These are phyloP conservation scores for Frankliniella fusca DNA, from an alignment of 2,888 invertebrate species.

Conservation along the genomic window DNA sequence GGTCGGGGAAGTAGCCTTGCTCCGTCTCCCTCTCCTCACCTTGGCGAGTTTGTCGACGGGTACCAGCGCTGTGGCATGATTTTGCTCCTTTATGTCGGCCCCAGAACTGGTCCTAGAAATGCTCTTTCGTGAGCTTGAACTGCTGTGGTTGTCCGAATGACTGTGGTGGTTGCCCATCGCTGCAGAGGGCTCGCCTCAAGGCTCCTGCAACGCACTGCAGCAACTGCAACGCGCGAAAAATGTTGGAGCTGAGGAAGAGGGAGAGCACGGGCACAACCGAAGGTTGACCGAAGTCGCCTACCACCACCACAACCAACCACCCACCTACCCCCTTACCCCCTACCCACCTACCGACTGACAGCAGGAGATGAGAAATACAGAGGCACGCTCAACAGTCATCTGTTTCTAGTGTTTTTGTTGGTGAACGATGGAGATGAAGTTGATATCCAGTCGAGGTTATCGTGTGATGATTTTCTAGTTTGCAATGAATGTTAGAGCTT, in stretches of 20 bases:
- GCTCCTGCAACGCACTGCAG: conserved; percentile 34
- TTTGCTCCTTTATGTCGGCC: conserved; percentile 61
- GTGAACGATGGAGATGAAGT: neutral
- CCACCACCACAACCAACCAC: neutral
- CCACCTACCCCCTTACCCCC: neutral
- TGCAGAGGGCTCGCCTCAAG: conserved; percentile 40
- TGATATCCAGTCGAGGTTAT: neutral
- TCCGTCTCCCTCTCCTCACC: conserved; percentile 48
- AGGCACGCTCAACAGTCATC: neutral
- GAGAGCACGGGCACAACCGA: neutral
- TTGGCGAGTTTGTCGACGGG: conserved; percentile 73
- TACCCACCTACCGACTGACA: neutral
- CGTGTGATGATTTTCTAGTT: neutral
- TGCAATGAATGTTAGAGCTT: conserved; percentile 6
- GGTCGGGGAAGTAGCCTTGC: neutral
- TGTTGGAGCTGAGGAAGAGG: neutral
- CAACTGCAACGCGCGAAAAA: conserved; percentile 14
- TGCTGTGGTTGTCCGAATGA: conserved; percentile 30
- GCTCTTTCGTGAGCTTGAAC: conserved; percentile 45
- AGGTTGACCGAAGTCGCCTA: conserved; percentile 22
- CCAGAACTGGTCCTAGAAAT: conserved; percentile 62
- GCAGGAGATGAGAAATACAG: neutral
- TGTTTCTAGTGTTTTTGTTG: conserved; percentile 9
- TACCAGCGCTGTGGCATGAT: conserved; percentile 57
- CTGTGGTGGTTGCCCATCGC: conserved; percentile 34